phyloP scores from a whole-genome alignment of 2,888 invertebrate species.

The Nudaria mundana region DNA sequence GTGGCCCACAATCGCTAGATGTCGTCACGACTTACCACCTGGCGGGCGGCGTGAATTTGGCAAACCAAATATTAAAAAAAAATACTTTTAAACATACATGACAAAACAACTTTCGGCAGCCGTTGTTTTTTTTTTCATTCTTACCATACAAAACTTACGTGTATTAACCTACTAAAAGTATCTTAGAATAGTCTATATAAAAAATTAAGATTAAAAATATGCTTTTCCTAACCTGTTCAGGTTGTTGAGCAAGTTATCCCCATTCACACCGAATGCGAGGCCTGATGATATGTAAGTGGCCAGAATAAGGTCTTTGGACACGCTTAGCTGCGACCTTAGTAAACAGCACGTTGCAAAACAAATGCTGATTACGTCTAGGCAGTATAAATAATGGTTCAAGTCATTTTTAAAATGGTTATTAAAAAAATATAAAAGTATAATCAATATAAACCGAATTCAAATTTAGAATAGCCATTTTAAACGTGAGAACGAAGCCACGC shows the following conservation, averaged over 20 bases:
- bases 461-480: slow-evolving; percentile 18
- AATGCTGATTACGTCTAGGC: slow-evolving; percentile 47
- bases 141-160: too few relatives aligned
- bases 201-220: too few relatives aligned
- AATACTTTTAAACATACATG: too few relatives aligned
- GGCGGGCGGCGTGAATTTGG: too few relatives aligned
- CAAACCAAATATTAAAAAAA: too few relatives aligned
- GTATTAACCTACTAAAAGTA: too few relatives aligned
- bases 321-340: slow-evolving; percentile 64
- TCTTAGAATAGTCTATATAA: too few relatives aligned
- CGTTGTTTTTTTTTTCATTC: too few relatives aligned
- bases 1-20: too few relatives aligned
- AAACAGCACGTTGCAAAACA: slow-evolving; percentile 51
- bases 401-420: slow-evolving; percentile 28
- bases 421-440: background rate
- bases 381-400: slow-evolving; percentile 32
- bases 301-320: slow-evolving; percentile 46
- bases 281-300: slow-evolving; percentile 76
- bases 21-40: too few relatives aligned
- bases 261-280: slow-evolving; percentile 65
- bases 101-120: too few relatives aligned
- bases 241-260: slow-evolving; percentile 76
- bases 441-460: background rate
- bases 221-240: slow-evolving; percentile 63
- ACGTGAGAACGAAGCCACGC: slow-evolving; percentile 25